Conservation (phyloP, 2,113 vertebrate genomes). For the Crypturellus undulatus region DNA sequence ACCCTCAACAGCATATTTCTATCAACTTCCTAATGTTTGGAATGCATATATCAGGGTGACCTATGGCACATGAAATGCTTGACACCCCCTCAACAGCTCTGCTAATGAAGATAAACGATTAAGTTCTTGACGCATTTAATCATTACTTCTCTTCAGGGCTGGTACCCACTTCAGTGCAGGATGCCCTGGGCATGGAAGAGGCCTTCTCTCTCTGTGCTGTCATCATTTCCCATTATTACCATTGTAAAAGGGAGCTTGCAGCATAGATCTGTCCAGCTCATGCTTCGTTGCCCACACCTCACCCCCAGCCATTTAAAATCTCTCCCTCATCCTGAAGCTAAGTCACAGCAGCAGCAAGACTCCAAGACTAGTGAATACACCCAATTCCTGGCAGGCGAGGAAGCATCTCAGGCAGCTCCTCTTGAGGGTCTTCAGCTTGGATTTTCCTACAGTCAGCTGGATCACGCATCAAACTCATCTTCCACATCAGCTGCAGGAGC, state of each 20-base stretch:
- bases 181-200: background rate
- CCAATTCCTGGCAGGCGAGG: background rate
- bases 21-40: accelerated
- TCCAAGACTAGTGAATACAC: background rate
- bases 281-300: background rate
- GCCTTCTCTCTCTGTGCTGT: accelerated
- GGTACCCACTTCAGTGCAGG: background rate
- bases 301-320: background rate
- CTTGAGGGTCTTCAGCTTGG: background rate
- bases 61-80: background rate
- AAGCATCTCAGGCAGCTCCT: background rate
- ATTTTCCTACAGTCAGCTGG: background rate
- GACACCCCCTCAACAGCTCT: background rate
- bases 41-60: accelerated
- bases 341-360: background rate
- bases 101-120: background rate
- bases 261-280: background rate
- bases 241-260: background rate
- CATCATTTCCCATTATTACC: background rate
- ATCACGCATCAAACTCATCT: background rate
- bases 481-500: background rate
- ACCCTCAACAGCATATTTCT: background rate
- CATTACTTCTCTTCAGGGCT: background rate
- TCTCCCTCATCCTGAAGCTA: background rate
- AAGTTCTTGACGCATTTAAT: background rate